Evolutionary conservation across 2,797 vertebrate species (phyloP).

Genomic region (Aulostomus chinensis): DNA sequence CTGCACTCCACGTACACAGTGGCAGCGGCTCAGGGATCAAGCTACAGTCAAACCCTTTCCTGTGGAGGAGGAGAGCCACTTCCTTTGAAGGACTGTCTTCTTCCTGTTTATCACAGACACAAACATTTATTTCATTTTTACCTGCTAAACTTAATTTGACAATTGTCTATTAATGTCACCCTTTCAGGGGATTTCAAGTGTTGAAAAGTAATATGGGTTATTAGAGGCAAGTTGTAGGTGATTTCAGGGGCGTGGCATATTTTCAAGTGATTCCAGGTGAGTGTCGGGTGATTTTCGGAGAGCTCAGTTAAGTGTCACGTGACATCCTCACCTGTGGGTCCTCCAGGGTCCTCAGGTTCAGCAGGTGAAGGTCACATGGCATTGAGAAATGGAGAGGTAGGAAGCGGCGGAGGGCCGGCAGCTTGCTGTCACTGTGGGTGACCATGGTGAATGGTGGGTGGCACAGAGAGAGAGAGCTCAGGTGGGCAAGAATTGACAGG

Average conservation of each 20-base stretch:
- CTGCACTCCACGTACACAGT: slow-evolving; percentile 42
- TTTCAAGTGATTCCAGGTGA: background rate
- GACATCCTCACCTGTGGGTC: slow-evolving; percentile 76
- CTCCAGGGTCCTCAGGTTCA: slow-evolving; percentile 89
- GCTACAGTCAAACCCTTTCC: slow-evolving; percentile 90
- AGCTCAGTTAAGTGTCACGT: background rate
- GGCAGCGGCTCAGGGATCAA: slow-evolving; percentile 48
- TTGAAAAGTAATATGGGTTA: no score
- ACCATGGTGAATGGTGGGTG: slow-evolving; percentile 81
- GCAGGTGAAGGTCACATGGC: slow-evolving; percentile 89
- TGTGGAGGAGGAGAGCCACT: slow-evolving; percentile 89
- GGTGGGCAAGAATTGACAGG: slow-evolving; percentile 87
- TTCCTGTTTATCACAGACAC: slow-evolving; percentile 79
- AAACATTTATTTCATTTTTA: no score
- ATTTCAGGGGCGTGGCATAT: no score
- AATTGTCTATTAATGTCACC: no score
- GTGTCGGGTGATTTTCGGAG: no score
- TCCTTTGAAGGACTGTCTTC: slow-evolving; percentile 82
- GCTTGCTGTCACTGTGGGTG: slow-evolving; percentile 20
- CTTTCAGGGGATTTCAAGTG: no score
- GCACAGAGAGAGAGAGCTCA: slow-evolving; percentile 83
- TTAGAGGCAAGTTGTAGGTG: no score
- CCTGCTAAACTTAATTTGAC: no score
- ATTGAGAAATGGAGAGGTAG: slow-evolving; percentile 78
- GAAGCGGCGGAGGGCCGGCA: slow-evolving; percentile 75